Percentiles rank a stretch among this genome's conserved stretches.
Conservation (phyloP, 53 echinoderm and acorn worm species). For the Zoroaster sp. region DNA sequence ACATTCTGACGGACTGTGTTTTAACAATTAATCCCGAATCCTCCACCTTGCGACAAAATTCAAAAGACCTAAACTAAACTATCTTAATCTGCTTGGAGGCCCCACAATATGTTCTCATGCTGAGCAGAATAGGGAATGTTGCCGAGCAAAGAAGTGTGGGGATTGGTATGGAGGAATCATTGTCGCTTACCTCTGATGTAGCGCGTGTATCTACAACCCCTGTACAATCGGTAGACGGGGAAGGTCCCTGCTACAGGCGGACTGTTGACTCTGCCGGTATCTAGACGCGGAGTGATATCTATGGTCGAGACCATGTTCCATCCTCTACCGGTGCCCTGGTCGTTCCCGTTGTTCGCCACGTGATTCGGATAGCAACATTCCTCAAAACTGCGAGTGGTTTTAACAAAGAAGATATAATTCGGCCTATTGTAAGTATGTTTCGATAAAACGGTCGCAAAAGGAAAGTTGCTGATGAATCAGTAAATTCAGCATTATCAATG, state of each 20-base stretch:
- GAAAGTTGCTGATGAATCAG: too few relatives aligned
- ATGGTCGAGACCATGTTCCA: constrained; percentile 70
- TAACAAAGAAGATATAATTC: neutral
- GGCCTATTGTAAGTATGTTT: too few relatives aligned
- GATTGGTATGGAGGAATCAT: neutral
- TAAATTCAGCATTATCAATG: too few relatives aligned
- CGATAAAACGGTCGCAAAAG: too few relatives aligned
- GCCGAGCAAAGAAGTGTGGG: neutral
- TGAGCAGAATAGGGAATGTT: too few relatives aligned
- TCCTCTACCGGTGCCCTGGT: constrained; percentile 39
- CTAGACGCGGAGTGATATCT: constrained; percentile 62
- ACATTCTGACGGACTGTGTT: too few relatives aligned
- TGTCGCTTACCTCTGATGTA: constrained; percentile 66
- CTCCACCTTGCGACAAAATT: too few relatives aligned
- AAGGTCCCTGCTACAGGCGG: constrained; percentile 59
- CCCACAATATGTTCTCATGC: too few relatives aligned
- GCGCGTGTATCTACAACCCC: constrained; percentile 63
- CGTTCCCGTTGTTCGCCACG: constrained; percentile 48
- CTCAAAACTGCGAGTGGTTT: constrained; percentile 35
- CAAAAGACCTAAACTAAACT: too few relatives aligned
- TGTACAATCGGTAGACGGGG: constrained; percentile 61
- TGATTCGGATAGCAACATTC: constrained; percentile 56
- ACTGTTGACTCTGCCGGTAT: constrained; percentile 61
- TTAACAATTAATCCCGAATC: too few relatives aligned
- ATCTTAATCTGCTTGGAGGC: too few relatives aligned